Percentiles rank a stretch among this genome's conserved stretches.
phyloP scores from a whole-genome alignment of 2,113 vertebrate genomes.

The Panurus biarmicus region DNA sequence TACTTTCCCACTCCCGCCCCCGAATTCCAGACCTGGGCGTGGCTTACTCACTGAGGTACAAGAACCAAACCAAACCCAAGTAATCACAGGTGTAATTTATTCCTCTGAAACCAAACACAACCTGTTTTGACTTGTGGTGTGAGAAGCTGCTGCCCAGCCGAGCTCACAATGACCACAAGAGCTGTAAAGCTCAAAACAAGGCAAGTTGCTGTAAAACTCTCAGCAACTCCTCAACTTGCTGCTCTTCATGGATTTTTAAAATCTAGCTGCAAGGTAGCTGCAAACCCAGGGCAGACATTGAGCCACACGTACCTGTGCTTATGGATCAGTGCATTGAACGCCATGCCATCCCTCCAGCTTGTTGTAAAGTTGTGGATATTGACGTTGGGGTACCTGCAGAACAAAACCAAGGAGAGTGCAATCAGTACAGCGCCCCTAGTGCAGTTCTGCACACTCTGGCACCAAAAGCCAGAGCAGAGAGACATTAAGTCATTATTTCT shows the following conservation, averaged over 20 bases:
- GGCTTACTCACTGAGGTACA: background rate
- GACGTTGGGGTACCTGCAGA: slow-evolving; percentile 88
- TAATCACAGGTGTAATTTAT: background rate
- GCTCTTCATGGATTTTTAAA: background rate
- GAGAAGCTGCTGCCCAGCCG: background rate
- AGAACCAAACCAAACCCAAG: background rate
- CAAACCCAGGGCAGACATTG: background rate
- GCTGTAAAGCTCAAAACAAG: background rate
- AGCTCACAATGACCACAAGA: background rate
- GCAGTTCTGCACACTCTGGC: background rate
- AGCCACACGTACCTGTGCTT: slow-evolving; percentile 84
- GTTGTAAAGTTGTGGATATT: slow-evolving; percentile 98
- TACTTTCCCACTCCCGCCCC: background rate
- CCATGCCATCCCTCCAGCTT: slow-evolving; percentile 98
- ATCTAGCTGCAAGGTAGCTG: background rate
- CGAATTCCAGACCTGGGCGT: accelerated
- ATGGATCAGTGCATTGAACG: slow-evolving; percentile 96
- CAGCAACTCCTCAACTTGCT: background rate
- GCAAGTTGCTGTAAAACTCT: background rate
- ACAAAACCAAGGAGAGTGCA: background rate
- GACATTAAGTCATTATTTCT: background rate
- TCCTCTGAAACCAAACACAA: background rate
- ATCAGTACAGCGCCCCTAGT: background rate
- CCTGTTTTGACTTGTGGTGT: background rate
- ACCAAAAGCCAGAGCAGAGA: background rate